Conservation (phyloP, 2,797 vertebrate species). For the Gambusia yucatana region DNA sequence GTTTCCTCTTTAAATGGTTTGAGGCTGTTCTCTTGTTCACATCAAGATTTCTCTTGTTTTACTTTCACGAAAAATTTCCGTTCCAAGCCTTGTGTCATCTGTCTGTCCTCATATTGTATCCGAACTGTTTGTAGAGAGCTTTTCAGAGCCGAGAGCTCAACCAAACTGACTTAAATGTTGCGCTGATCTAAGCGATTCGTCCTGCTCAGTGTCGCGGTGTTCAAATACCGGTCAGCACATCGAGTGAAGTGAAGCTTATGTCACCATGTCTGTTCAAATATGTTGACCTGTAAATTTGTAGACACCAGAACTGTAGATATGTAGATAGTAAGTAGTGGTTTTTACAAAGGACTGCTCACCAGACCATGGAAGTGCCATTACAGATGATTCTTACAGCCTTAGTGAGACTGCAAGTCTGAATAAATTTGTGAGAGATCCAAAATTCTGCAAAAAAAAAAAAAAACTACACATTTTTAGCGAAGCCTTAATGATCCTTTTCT, state of each 20-base stretch:
- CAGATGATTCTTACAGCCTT: constrained; percentile 70
- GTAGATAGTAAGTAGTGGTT: constrained; percentile 69
- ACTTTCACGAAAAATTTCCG: constrained; percentile 39
- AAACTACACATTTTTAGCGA: constrained; percentile 44
- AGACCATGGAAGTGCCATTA: constrained; percentile 79
- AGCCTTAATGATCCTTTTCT: constrained; percentile 69
- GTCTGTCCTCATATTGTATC: constrained; percentile 42
- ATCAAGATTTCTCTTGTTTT: constrained; percentile 33
- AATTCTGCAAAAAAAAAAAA: constrained; percentile 61
- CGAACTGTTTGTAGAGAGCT: constrained; percentile 42
- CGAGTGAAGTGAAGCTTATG: constrained; percentile 24
- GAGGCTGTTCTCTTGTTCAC: constrained; percentile 65
- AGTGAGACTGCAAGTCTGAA: constrained; percentile 69
- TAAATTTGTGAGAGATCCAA: constrained; percentile 59
- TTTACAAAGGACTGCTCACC: constrained; percentile 66
- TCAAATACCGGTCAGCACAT: constrained; percentile 17
- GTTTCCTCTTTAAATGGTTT: constrained; percentile 46
- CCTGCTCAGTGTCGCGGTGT: constrained; percentile 17
- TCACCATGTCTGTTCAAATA: constrained; percentile 52
- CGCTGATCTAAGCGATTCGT: constrained; percentile 31
- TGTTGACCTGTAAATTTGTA: constrained; percentile 59
- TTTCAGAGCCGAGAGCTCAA: constrained; percentile 44
- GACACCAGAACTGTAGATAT: constrained; percentile 73
- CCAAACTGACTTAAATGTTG: constrained; percentile 44
- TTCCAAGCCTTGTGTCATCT: constrained; percentile 51